Evolutionary conservation across 92 coral and sea anemone species (phyloP).

Genomic region (Bergia sp.): DNA sequence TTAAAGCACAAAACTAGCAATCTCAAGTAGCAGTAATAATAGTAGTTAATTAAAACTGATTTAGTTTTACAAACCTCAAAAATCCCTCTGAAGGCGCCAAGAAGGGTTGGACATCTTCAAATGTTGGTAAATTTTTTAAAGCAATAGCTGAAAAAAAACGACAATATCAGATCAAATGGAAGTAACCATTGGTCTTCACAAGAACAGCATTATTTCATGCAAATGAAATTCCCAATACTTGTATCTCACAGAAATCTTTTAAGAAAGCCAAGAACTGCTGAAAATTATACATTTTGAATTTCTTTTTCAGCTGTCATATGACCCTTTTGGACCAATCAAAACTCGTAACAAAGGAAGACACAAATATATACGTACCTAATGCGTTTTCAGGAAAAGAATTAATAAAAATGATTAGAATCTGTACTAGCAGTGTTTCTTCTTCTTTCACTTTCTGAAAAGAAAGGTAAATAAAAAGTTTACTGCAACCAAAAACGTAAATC

Average conservation of each 20-base stretch:
- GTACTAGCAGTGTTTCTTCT: slow-evolving; percentile 27
- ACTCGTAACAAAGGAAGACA: neutral
- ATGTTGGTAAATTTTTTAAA: slow-evolving; percentile 20
- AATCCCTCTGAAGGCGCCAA: slow-evolving; percentile 37
- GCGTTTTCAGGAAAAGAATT: slow-evolving; percentile 40
- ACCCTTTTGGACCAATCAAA: too few species aligned
- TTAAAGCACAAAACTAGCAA: neutral
- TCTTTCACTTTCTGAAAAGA: slow-evolving; percentile 32
- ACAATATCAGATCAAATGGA: neutral
- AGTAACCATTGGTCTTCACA: too few species aligned
- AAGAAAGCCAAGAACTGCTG: too few species aligned
- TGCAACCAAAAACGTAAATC: too few species aligned
- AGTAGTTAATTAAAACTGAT: too few species aligned
- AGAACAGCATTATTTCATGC: too few species aligned
- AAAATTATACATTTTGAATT: too few species aligned
- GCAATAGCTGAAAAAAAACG: slow-evolving; percentile 1
- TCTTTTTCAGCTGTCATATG: too few species aligned
- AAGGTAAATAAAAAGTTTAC: neutral
- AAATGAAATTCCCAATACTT: too few species aligned
- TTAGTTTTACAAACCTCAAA: slow-evolving; percentile 8
- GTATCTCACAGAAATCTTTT: too few species aligned
- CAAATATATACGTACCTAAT: slow-evolving; percentile 22
- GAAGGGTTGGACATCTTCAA: slow-evolving; percentile 27
- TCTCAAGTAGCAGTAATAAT: neutral
- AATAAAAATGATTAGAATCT: slow-evolving; percentile 18